phyloP scores from a whole-genome alignment of 2,113 vertebrate genomes.

The Antechinus stuartii region DNA sequence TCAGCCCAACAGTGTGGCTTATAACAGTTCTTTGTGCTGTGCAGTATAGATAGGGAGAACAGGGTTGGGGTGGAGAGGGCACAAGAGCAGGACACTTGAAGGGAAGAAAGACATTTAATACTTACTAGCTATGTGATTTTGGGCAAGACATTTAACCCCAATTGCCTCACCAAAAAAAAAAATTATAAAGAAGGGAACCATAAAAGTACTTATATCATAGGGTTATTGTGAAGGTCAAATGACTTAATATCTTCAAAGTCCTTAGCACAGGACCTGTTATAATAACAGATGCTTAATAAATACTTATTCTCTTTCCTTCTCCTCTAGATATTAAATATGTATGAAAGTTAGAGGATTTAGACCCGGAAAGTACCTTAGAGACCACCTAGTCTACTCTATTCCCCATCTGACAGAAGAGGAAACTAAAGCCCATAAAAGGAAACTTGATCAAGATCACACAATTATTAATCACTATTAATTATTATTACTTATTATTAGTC shows the following conservation, averaged over 20 bases:
- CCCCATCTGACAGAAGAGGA: neutral
- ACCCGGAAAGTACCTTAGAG: neutral
- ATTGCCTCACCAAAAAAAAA: neutral
- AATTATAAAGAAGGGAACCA: neutral
- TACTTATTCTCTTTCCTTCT: neutral
- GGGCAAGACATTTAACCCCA: neutral
- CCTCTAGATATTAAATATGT: neutral
- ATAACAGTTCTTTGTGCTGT: neutral
- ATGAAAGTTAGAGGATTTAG: neutral
- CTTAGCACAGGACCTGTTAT: neutral
- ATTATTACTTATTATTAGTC: too few species aligned
- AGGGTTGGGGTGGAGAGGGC: neutral
- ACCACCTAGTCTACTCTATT: neutral
- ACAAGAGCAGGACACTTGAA: neutral
- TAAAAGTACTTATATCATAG: neutral
- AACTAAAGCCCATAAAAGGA: neutral
- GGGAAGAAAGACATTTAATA: neutral
- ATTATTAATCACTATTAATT: neutral
- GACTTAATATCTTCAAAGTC: neutral
- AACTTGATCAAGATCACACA: neutral
- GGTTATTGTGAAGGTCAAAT: neutral
- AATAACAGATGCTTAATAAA: neutral
- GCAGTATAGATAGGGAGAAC: neutral
- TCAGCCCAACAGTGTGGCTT: neutral
- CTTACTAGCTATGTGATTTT: neutral